Base-by-base conservation (phyloP, 2,888 invertebrate species). In the Deilephila porcellus region DNA sequence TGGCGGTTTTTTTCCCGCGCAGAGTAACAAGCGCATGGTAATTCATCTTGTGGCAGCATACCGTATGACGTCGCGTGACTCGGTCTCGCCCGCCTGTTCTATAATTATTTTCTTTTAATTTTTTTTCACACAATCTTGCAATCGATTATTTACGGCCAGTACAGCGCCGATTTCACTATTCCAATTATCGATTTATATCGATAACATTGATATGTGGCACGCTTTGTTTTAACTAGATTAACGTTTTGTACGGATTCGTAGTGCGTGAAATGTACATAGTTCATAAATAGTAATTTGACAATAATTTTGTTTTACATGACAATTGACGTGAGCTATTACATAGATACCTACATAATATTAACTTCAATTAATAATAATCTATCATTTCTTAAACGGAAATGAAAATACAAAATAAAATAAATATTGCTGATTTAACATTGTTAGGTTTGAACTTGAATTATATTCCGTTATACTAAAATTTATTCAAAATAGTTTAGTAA, bases 131-230 rank as follows among this genome's bases (percentile, higher is more conserved):
- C 67, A 29, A 67, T 67, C 67, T 67, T 67, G 52, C 67, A 25
- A 67, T 67, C 67, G 52, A 67, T 67, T 60, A 60, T 67, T 52
- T 29, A 52, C 45, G 67, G 52, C 52, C 52, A 67, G 67, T 45
- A 45, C 45, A 45, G 25, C 45, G 20, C 25, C 67, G 67, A 67
- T 67, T 67, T 67, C 67, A 67, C 67, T 52, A 67, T 67, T 52
- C 25, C 52, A 67, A 67, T 67, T 77, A 81, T 80, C 79, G 79
- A 79, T 80, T 74, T 77, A 73, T 77, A 80, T 77, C 78, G 75
- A 77, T 79, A 82, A 77, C 77, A 78, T 77, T 75, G 79, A 75
- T 71, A 76, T 82, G 78, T 78, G 77, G 75, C 67, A 52, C 25
- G 67, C 67, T 14, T 67, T 25, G 52, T 67, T 67, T 52, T 67